A percentile compares a stretch with the other conserved stretches of the same genome.
Conservation (phyloP, 1,140 invertebrate species). For the Maniola jurtina region DNA sequence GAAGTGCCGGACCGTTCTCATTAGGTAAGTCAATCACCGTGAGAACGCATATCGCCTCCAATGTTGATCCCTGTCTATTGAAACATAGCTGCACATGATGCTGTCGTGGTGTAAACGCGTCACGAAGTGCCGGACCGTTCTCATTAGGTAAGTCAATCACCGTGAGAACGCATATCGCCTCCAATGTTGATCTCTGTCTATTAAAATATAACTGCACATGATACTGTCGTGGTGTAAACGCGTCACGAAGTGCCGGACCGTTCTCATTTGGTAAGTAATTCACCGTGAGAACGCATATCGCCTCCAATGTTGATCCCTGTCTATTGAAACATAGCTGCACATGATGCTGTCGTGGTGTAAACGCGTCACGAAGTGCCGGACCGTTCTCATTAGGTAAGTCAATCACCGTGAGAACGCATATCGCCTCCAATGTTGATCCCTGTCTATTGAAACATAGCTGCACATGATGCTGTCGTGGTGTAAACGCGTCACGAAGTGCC, state of each 20-base stretch:
- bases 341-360: background rate
- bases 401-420: constrained; percentile 40
- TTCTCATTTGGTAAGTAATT: constrained; percentile 47
- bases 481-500: constrained; percentile 7
- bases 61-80: too few species aligned
- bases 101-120: too few species aligned
- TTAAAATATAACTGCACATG: too few species aligned
- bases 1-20: too few species aligned
- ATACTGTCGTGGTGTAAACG: background rate
- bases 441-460: background rate
- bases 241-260: constrained; percentile 10
- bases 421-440: constrained; percentile 26
- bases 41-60: too few species aligned
- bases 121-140: too few species aligned
- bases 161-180: too few species aligned
- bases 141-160: too few species aligned
- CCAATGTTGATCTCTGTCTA: too few species aligned
- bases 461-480: background rate
- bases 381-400: constrained; percentile 45
- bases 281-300: constrained; percentile 36
- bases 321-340: background rate
- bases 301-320: too few species aligned
- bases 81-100: too few species aligned
- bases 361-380: constrained; percentile 10
- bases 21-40: too few species aligned